Evolutionary conservation across 1,140 invertebrate species (phyloP).

Genomic region (Macrosteles quadrilineatus): DNA sequence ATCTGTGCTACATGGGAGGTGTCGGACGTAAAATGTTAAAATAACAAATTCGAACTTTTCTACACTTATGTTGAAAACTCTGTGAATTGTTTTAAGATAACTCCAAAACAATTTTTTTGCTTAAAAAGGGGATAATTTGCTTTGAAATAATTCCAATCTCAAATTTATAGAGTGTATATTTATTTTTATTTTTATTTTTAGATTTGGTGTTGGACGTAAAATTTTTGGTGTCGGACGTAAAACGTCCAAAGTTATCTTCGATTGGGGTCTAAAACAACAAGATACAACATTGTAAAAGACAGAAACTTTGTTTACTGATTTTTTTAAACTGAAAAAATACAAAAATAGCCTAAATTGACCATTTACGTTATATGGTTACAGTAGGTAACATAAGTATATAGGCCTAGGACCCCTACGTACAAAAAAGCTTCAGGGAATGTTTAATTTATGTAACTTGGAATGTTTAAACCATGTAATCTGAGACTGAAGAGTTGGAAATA

Average conservation of each 20-base stretch:
- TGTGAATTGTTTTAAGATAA: conserved; percentile 8
- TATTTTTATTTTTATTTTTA: conserved; percentile 3
- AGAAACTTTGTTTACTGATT: background rate
- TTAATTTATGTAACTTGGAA: too few relatives aligned
- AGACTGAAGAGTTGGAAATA: background rate
- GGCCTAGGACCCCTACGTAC: background rate
- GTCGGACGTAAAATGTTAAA: conserved; percentile 3
- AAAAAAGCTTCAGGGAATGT: conserved; percentile 1
- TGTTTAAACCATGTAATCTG: background rate
- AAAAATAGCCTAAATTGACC: background rate
- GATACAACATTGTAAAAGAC: background rate
- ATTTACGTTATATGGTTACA: background rate
- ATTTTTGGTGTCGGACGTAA: conserved; percentile 3
- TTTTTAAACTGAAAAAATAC: background rate
- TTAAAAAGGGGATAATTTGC: conserved; percentile 11
- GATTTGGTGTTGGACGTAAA: too few relatives aligned
- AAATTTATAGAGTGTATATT: background rate
- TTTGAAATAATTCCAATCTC: background rate
- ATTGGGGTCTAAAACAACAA: background rate
- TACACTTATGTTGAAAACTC: conserved; percentile 13
- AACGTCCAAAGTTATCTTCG: conserved; percentile 3
- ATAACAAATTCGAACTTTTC: conserved; percentile 11
- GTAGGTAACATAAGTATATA: background rate
- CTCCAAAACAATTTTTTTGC: background rate
- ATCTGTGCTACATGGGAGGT: too few relatives aligned